Percentiles rank a stretch among this genome's conserved stretches.
These are phyloP conservation scores for Ellobius talpinus DNA, from an alignment of 2,113 vertebrate genomes.

Conservation along the genomic window DNA sequence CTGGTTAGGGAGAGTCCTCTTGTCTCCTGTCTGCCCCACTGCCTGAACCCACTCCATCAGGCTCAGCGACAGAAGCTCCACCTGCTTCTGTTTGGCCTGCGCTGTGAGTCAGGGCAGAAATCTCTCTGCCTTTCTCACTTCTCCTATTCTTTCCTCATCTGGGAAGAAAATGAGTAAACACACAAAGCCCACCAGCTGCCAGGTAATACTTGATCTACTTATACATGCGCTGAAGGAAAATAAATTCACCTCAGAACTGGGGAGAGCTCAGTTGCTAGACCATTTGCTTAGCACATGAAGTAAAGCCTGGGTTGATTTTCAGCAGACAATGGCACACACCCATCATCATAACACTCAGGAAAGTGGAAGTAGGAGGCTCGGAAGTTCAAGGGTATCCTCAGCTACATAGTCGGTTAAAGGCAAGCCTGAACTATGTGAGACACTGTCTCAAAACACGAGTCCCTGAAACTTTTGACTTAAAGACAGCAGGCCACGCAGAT, in stretches of 20 bases:
- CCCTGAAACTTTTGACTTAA: not conserved
- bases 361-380: not conserved
- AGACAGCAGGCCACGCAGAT: not conserved
- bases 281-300: not conserved
- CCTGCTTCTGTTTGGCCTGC: not conserved
- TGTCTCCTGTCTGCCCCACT: not conserved
- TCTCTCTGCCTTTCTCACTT: not conserved
- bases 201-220: not conserved
- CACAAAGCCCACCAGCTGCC: not conserved
- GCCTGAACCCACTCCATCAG: not conserved
- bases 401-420: not conserved
- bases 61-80: no score
- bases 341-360: not conserved
- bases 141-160: not conserved
- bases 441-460: not conserved
- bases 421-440: not conserved
- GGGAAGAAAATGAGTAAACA: not conserved
- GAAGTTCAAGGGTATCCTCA: not conserved
- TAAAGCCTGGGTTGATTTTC: not conserved
- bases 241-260: not conserved
- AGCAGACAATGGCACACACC: not conserved
- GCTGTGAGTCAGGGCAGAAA: not conserved
- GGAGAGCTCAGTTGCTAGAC: no score
- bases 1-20: not conserved
- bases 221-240: not conserved